phyloP scores from a whole-genome alignment of 2,113 vertebrate species.

The Hippopotamus amphibius region DNA sequence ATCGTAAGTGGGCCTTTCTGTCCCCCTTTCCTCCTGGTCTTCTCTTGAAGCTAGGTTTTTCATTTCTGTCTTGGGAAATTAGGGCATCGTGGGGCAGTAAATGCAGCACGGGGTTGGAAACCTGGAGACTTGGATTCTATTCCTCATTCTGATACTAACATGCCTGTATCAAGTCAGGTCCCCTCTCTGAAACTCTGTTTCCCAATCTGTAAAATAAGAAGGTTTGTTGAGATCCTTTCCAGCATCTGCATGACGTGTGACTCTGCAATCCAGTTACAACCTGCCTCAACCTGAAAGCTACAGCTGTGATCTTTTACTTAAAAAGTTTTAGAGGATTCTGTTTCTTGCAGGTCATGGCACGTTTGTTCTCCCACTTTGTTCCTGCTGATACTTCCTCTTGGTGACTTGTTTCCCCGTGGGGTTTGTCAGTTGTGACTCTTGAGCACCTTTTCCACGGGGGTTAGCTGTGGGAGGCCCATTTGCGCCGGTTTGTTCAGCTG shows the following conservation, averaged over 20 bases:
- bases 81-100: background rate
- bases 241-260: fast-evolving
- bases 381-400: background rate
- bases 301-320: background rate
- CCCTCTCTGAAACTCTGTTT: background rate
- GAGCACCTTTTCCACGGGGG: background rate
- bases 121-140: background rate
- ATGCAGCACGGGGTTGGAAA: background rate
- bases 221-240: background rate
- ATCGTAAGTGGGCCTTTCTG: background rate
- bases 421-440: background rate
- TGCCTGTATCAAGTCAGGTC: background rate
- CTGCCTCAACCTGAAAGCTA: background rate
- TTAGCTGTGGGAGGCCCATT: background rate
- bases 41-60: background rate
- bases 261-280: background rate
- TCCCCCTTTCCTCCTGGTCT: background rate
- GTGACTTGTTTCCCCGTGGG: background rate
- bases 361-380: background rate
- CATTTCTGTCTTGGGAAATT: background rate
- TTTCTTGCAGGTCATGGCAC: fast-evolving
- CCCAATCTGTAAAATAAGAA: background rate
- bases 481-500: background rate
- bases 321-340: background rate
- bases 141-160: background rate